phyloP scores from a whole-genome alignment of 2,888 invertebrate species.

The Clepsis dumicolana region DNA sequence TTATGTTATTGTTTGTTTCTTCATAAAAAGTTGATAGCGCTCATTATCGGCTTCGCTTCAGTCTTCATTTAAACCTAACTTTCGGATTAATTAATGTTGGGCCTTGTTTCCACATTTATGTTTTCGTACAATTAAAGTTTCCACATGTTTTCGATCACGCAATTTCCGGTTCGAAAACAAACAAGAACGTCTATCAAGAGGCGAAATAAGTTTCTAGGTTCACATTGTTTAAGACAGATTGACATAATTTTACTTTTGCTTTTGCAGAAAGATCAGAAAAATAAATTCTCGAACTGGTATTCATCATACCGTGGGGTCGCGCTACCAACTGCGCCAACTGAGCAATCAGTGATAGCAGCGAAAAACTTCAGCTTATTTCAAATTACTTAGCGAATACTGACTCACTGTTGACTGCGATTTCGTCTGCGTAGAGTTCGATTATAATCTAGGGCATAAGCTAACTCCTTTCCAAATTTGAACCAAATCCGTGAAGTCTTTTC shows the following conservation, averaged over 20 bases:
- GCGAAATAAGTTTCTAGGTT: not conserved
- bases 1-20: not conserved
- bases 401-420: no score
- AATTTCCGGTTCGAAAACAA: conserved; percentile 28
- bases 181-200: conserved; percentile 1
- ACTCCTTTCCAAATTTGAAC: no score
- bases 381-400: no score
- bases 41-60: conserved; percentile 14
- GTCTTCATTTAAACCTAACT: conserved; percentile 2
- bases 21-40: conserved; percentile 41
- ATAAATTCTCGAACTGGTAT: no score
- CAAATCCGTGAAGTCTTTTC: no score
- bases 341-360: no score
- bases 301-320: no score
- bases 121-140: conserved; percentile 32
- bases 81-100: conserved; percentile 14
- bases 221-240: not conserved
- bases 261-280: no score
- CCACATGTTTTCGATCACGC: conserved; percentile 21
- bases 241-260: not conserved
- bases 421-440: no score
- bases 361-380: no score
- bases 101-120: not conserved
- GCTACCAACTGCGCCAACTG: no score
- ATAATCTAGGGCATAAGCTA: no score